Evolutionary conservation across 2,797 vertebrate species (phyloP).

Genomic region (Bucorvus abyssinicus): DNA sequence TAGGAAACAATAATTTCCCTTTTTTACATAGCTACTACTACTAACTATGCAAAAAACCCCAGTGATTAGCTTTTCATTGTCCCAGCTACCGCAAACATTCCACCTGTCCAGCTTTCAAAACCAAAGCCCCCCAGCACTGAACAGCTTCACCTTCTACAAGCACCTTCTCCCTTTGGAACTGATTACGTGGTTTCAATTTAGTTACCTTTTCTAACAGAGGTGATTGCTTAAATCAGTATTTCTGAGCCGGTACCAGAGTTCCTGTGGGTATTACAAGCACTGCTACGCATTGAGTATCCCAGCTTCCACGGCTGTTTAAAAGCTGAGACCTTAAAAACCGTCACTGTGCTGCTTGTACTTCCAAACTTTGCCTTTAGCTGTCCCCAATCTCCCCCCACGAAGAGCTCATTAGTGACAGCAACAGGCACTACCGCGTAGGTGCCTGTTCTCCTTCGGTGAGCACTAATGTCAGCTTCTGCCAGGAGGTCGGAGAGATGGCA

Average conservation of each 20-base stretch:
- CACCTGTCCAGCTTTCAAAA: not conserved
- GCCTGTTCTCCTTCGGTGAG: not conserved
- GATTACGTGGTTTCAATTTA: not conserved
- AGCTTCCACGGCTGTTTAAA: not conserved
- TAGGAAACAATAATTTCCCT: not conserved
- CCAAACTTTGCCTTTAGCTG: not conserved
- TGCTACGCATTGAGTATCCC: not conserved
- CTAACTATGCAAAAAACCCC: not conserved
- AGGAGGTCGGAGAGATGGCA: not conserved
- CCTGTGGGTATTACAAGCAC: not conserved
- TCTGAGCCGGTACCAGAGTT: not conserved
- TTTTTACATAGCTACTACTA: not conserved
- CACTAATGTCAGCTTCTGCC: not conserved
- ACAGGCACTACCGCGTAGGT: not conserved
- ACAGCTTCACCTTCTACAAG: not conserved
- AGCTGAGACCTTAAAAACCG: not conserved
- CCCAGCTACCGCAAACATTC: not conserved
- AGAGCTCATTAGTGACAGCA: not conserved
- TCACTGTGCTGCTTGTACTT: not conserved
- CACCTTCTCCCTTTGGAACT: not conserved
- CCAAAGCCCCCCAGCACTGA: not conserved
- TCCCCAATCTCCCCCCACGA: not conserved
- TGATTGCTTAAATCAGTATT: not conserved
- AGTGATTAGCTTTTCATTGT: not conserved
- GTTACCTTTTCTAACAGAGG: not conserved